Evolutionary conservation across 2,888 invertebrate genomes (phyloP).

Genomic region (Cordilura impudica): DNA sequence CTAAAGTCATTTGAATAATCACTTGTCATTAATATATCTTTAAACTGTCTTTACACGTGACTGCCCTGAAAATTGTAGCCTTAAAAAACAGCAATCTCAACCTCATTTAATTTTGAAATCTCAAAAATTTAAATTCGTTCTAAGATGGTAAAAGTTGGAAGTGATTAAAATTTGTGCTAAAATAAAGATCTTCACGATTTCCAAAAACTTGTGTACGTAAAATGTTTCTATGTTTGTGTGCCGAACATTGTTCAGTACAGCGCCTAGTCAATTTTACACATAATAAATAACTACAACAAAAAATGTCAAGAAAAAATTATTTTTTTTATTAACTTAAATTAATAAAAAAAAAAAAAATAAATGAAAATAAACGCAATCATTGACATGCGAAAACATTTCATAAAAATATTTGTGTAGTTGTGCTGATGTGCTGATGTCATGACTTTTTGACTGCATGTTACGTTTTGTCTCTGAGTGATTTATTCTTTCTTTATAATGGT

Average conservation of each 20-base stretch:
- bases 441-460: conserved; percentile 35
- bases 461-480: background rate
- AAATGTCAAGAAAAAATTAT: background rate
- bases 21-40: too few relatives aligned
- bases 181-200: too few relatives aligned
- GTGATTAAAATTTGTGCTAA: too few relatives aligned
- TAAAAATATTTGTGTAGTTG: conserved; percentile 13
- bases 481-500: background rate
- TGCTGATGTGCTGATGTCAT: conserved; percentile 49
- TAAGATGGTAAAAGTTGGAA: too few relatives aligned
- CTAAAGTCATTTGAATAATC: too few relatives aligned
- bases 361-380: background rate
- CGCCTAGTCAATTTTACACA: background rate
- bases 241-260: background rate
- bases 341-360: conserved; percentile 14
- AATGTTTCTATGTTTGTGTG: too few relatives aligned
- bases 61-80: too few relatives aligned
- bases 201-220: too few relatives aligned
- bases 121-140: too few relatives aligned
- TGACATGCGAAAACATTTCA: background rate
- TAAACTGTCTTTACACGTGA: too few relatives aligned
- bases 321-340: background rate
- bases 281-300: background rate
- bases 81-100: too few relatives aligned
- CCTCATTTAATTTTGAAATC: too few relatives aligned